These are phyloP conservation scores for Drosophila siamana DNA, from an alignment of 2,888 invertebrate species.

Conservation along the genomic window DNA sequence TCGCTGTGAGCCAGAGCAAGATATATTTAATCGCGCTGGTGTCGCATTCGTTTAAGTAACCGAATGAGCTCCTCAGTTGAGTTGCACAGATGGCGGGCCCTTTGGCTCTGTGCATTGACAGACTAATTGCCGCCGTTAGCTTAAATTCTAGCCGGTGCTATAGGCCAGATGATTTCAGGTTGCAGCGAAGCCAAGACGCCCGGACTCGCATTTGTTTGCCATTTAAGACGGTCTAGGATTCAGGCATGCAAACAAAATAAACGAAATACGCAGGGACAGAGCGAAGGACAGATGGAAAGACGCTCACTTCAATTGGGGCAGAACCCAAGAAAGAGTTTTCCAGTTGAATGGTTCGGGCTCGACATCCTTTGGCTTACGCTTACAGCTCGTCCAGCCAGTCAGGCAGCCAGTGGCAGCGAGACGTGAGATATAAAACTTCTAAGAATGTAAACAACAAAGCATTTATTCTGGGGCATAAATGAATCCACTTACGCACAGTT, in stretches of 20 bases:
- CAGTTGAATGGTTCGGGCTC: constrained; percentile 48
- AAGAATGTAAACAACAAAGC: constrained; percentile 79
- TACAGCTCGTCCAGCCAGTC: constrained; percentile 43
- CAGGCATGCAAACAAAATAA: constrained; percentile 39
- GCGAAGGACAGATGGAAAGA: constrained; percentile 2
- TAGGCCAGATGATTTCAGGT: constrained; percentile 33
- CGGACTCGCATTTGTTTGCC: constrained; percentile 1
- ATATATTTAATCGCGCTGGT: constrained; percentile 27
- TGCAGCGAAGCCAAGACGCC: too few relatives aligned
- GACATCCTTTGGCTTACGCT: constrained; percentile 14
- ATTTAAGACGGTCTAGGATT: constrained; percentile 28
- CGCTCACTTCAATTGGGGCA: constrained; percentile 26
- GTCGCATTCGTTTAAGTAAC: constrained; percentile 24
- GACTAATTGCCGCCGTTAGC: constrained; percentile 32
- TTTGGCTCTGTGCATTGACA: constrained; percentile 7
- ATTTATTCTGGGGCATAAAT: constrained; percentile 72
- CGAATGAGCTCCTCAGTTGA: constrained; percentile 22
- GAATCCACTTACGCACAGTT: constrained; percentile 75
- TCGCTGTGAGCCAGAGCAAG: background rate
- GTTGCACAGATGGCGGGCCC: constrained; percentile 6
- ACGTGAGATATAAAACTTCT: constrained; percentile 74
- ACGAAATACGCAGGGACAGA: background rate
- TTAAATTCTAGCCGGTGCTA: constrained; percentile 21
- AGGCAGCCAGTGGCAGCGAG: constrained; percentile 31
- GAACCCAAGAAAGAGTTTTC: constrained; percentile 44